These are phyloP conservation scores for Globia sparganii DNA, from an alignment of 2,888 invertebrate genomes.

Conservation along the genomic window DNA sequence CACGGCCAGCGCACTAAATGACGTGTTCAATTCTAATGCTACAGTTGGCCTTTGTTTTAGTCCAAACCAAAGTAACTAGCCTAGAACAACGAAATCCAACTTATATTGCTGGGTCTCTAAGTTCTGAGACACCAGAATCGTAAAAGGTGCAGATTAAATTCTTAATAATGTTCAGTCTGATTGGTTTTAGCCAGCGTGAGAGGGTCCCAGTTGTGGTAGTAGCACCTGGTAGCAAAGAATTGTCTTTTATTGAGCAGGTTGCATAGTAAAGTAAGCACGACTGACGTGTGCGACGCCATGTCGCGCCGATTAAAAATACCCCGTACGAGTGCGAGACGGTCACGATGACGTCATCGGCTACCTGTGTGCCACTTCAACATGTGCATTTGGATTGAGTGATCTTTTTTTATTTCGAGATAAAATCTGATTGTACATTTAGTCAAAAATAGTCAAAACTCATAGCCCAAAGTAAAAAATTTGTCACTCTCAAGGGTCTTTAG, in stretches of 20 bases:
- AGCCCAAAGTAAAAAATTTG: too few relatives aligned
- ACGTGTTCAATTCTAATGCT: slow-evolving; percentile 23
- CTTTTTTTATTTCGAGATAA: too few relatives aligned
- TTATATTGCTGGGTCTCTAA: neutral
- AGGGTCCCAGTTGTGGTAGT: neutral
- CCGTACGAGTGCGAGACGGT: slow-evolving; percentile 57
- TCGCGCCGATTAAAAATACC: slow-evolving; percentile 70
- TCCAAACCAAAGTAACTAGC: neutral
- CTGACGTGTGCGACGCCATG: slow-evolving; percentile 65
- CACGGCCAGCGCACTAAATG: slow-evolving; percentile 30
- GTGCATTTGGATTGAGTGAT: too few relatives aligned
- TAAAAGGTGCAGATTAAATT: neutral
- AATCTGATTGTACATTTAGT: too few relatives aligned
- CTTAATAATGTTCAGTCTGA: neutral
- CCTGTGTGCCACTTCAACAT: slow-evolving; percentile 38
- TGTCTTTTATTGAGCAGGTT: slow-evolving; percentile 31
- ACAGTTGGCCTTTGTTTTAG: slow-evolving; percentile 8
- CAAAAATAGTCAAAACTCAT: too few relatives aligned
- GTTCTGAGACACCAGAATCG: neutral
- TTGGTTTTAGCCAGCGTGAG: neutral
- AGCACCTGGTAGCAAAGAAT: slow-evolving; percentile 27
- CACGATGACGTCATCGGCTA: slow-evolving; percentile 62
- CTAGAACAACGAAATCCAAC: neutral
- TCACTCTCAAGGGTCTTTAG: too few relatives aligned
- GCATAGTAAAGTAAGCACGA: slow-evolving; percentile 63